Percentiles rank a stretch among this genome's conserved stretches.
These are phyloP conservation scores for Drosophila fungiperda DNA, from an alignment of 2,888 invertebrate genomes.

Conservation along the genomic window DNA sequence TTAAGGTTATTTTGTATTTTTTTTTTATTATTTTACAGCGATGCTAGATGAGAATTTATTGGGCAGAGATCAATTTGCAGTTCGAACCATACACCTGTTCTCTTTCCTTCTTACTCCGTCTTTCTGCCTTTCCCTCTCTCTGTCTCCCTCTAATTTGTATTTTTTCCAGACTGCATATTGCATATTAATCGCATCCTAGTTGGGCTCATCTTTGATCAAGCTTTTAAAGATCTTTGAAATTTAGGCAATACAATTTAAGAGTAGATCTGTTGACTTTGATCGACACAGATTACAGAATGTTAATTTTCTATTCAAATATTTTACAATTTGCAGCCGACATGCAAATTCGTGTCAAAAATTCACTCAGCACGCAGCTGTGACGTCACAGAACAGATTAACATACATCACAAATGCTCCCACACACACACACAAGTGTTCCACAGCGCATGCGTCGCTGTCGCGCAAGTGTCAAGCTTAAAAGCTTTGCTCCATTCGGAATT, in stretches of 20 bases:
- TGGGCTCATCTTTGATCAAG: neutral
- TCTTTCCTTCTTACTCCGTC: neutral
- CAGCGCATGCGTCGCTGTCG: conserved; percentile 34
- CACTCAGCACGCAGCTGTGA: conserved; percentile 33
- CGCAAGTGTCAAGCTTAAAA: conserved; percentile 16
- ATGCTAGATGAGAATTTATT: conserved; percentile 39
- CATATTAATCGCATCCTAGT: neutral
- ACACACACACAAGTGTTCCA: conserved; percentile 2
- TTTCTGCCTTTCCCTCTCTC: neutral
- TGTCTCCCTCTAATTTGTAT: neutral
- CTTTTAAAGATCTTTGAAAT: neutral
- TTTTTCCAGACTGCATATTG: neutral
- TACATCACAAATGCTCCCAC: neutral
- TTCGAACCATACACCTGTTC: conserved; percentile 5
- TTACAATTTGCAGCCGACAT: neutral
- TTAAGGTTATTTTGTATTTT: neutral
- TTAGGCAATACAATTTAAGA: neutral
- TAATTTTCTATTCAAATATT: neutral
- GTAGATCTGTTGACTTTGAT: neutral
- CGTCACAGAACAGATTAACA: conserved; percentile 35
- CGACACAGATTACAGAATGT: neutral
- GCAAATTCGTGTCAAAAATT: neutral
- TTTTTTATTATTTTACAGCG: conserved; percentile 6
- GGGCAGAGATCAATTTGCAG: conserved; percentile 32
- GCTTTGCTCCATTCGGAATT: conserved; percentile 66